Percentiles rank a stretch among this genome's conserved stretches.
Evolutionary conservation across 1,140 invertebrate species (phyloP).

Genomic region (Bombus huntii): DNA sequence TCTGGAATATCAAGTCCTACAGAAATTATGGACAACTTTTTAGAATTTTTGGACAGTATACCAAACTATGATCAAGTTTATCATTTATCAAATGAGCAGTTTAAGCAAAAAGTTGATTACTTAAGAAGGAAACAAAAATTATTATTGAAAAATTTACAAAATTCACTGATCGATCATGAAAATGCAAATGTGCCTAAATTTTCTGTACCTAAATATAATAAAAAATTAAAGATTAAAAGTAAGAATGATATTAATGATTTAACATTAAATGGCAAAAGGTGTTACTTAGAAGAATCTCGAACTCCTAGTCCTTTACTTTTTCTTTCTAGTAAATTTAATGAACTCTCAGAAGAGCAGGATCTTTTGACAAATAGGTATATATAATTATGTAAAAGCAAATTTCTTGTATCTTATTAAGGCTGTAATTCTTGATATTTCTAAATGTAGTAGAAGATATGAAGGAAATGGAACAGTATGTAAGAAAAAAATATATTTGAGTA

Average conservation of each 20-base stretch:
- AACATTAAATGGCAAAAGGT: conserved; percentile 77
- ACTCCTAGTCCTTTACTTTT: conserved; percentile 74
- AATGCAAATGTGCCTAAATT: conserved; percentile 59
- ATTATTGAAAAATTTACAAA: conserved; percentile 83
- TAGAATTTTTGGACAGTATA: conserved; percentile 87
- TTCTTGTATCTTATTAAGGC: neutral
- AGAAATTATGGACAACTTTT: conserved; percentile 82
- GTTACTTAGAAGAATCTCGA: conserved; percentile 74
- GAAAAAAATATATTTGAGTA: conserved; percentile 72
- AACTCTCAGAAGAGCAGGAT: conserved; percentile 78
- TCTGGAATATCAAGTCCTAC: conserved; percentile 50
- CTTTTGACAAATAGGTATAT: conserved; percentile 69
- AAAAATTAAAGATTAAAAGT: conserved; percentile 9
- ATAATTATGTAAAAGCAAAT: neutral
- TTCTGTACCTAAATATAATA: conserved; percentile 27
- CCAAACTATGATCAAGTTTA: conserved; percentile 88
- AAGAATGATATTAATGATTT: conserved; percentile 58
- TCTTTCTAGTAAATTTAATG: conserved; percentile 69
- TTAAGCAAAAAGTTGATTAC: conserved; percentile 85
- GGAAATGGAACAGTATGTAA: conserved; percentile 72
- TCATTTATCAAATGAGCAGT: conserved; percentile 87
- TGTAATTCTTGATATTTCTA: conserved; percentile 30
- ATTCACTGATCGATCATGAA: conserved; percentile 77
- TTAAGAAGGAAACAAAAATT: conserved; percentile 86
- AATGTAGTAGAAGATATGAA: conserved; percentile 71